Percentiles rank a stretch among this genome's conserved stretches.
Conservation (phyloP, 2,113 vertebrate genomes). For the Bufo gargarizans region DNA sequence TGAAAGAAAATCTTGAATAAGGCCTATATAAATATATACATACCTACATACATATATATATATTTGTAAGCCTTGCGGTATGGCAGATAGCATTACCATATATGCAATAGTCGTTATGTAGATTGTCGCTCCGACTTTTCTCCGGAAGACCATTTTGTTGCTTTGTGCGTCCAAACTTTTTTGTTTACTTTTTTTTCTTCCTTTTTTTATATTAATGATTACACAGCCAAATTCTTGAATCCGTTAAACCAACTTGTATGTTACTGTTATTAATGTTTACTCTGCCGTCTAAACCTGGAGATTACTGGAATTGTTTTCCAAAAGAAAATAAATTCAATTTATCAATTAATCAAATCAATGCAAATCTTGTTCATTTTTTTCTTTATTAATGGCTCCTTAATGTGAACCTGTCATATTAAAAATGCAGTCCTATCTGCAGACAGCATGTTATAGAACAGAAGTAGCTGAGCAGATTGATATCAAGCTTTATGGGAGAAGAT, state of each 20-base stretch:
- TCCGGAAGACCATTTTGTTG: conserved; percentile 86
- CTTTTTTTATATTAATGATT: conserved; percentile 82
- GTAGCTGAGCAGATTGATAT: no score
- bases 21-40: conserved; percentile 82
- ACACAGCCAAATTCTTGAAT: conserved; percentile 84
- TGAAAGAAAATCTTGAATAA: conserved; percentile 76
- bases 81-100: conserved; percentile 90
- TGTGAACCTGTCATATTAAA: no score
- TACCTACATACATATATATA: conserved; percentile 71
- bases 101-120: conserved; percentile 97
- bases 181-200: background rate
- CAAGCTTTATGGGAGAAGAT: no score
- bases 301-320: conserved; percentile 94
- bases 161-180: conserved; percentile 81
- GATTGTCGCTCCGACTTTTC: conserved; percentile 80
- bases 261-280: conserved; percentile 99
- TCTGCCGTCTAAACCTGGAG: conserved; percentile 95
- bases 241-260: conserved; percentile 94
- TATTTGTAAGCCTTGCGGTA: conserved; percentile 84
- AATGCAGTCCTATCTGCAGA: no score
- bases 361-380: conserved; percentile 72
- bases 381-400: conserved; percentile 26
- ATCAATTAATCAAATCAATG: conserved; percentile 68
- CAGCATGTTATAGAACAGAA: no score
- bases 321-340: conserved; percentile 87